Evolutionary conservation across 2,888 invertebrate species (phyloP).

Genomic region (Micoletzkya japonica): DNA sequence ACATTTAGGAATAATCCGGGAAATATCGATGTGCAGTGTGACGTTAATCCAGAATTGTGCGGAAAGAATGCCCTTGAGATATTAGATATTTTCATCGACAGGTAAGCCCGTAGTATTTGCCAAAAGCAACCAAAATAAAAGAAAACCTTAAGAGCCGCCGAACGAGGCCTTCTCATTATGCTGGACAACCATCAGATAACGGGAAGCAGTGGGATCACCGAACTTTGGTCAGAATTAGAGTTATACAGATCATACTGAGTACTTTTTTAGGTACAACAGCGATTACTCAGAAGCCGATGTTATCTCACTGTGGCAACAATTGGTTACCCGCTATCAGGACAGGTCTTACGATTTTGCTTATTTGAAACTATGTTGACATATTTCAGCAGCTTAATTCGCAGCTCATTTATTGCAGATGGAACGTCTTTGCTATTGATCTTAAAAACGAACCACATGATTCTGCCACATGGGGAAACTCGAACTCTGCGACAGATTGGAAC

Average conservation of each 20-base stretch:
- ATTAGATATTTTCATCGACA: slow-evolving; percentile 16
- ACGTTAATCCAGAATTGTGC: slow-evolving; percentile 15
- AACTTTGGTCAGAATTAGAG: slow-evolving; percentile 18
- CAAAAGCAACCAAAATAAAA: not conserved
- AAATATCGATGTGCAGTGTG: slow-evolving; percentile 13
- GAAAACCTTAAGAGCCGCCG: slow-evolving; percentile 8
- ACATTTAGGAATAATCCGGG: slow-evolving; percentile 13
- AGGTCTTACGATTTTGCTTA: too few species aligned
- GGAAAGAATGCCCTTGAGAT: slow-evolving; percentile 7
- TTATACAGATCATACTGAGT: too few species aligned
- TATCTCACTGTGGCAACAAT: slow-evolving; percentile 14
- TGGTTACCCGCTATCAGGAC: not conserved
- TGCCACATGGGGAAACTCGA: not conserved
- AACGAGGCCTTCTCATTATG: slow-evolving; percentile 19
- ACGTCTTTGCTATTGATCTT: not conserved
- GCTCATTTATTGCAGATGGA: slow-evolving; percentile 6
- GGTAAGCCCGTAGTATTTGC: not conserved
- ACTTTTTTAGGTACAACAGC: slow-evolving; percentile 26
- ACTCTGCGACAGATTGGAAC: not conserved
- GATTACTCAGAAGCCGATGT: slow-evolving; percentile 18
- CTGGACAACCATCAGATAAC: slow-evolving; percentile 26
- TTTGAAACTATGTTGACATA: too few species aligned
- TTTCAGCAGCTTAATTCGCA: too few species aligned
- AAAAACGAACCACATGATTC: not conserved
- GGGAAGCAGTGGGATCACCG: slow-evolving; percentile 4